phyloP scores from a whole-genome alignment of 2,113 vertebrate genomes.

The Hippocampus abdominalis region DNA sequence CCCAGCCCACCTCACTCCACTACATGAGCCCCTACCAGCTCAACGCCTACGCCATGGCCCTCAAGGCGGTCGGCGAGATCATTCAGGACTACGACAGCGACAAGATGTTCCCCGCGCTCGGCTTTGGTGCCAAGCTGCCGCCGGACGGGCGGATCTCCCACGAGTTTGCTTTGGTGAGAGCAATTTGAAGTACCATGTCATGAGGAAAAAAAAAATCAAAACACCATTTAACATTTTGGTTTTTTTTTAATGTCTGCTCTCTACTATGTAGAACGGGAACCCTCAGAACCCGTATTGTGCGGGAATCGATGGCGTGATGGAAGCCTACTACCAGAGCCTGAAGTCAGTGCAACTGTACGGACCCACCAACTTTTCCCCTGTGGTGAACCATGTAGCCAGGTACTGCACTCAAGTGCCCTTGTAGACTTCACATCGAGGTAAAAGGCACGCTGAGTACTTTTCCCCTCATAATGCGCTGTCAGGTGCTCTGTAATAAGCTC shows the following conservation, averaged over 20 bases:
- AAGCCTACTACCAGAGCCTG: constrained; percentile 93
- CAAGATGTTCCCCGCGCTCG: constrained; percentile 97
- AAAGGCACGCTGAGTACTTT: constrained; percentile 24
- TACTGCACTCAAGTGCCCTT: constrained; percentile 45
- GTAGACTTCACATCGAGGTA: background rate
- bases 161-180: constrained; percentile 92
- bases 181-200: background rate
- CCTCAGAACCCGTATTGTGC: constrained; percentile 95
- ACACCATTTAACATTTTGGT: background rate
- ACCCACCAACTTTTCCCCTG: constrained; percentile 96
- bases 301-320: constrained; percentile 96
- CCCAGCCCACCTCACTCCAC: constrained; percentile 94
- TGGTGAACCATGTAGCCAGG: constrained; percentile 97
- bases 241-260: background rate
- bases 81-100: constrained; percentile 99
- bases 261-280: constrained; percentile 85
- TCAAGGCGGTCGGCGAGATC: constrained; percentile 95
- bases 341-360: constrained; percentile 77
- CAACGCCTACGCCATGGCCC: constrained; percentile 93
- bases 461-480: constrained; percentile 17
- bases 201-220: background rate
- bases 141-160: constrained; percentile 94
- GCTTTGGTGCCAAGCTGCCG: constrained; percentile 94
- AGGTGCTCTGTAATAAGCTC: constrained; percentile 34
- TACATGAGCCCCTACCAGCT: constrained; percentile 98